These are phyloP conservation scores for Martes martes DNA, from an alignment of 2,113 vertebrate species.

Conservation along the genomic window DNA sequence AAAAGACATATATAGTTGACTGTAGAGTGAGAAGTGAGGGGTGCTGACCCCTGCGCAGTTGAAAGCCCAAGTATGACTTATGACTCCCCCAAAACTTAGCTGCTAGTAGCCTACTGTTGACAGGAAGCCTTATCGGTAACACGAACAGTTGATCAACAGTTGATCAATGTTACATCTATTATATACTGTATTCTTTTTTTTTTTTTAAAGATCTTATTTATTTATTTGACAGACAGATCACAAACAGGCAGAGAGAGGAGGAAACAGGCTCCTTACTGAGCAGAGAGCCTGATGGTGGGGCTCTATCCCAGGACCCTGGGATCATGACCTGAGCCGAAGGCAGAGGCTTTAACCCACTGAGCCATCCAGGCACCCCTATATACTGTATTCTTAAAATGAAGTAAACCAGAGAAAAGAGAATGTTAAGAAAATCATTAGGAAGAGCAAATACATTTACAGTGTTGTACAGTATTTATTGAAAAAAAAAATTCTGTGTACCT, in stretches of 20 bases:
- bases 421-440: not conserved
- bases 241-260: no score
- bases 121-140: not conserved
- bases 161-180: not conserved
- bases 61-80: not conserved
- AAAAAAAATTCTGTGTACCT: not conserved
- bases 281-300: no score
- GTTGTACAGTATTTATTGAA: not conserved
- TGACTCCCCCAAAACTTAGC: not conserved
- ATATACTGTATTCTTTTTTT: not conserved
- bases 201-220: no score
- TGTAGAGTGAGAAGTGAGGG: not conserved
- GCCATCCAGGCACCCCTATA: no score
- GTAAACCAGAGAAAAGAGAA: not conserved
- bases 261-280: no score
- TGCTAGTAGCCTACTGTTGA: not conserved
- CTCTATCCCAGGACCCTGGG: no score
- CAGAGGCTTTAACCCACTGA: no score
- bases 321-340: no score
- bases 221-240: no score
- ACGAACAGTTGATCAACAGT: not conserved
- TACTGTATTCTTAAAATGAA: not conserved
- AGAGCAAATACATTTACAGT: not conserved
- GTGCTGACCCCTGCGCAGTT: not conserved
- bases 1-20: not conserved